Evolutionary conservation across 2,888 invertebrate genomes (phyloP), one percentile per base, ranked within the genome.

Genomic region (Ditula angustiorana): DNA sequence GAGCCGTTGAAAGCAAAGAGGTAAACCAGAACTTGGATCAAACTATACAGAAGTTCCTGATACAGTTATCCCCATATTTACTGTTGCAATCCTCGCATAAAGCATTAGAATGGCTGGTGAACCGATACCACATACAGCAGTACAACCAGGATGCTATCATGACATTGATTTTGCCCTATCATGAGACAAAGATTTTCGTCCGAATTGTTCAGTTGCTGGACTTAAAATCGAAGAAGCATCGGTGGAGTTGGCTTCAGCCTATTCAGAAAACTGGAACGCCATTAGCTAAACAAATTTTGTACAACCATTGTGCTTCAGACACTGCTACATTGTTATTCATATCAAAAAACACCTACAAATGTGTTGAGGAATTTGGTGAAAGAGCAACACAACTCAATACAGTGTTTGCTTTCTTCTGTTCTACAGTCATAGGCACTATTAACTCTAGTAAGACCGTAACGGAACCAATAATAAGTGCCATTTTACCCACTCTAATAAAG

Each of bases 101-200:
- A 91, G 96, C 98, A 1, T 85, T 99, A 50, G 99, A 99, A 92
- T 99, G 99, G 99, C 93, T 99, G 2, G 95, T 99, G 49, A 95
- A 97, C 77, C 95, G 98, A 72, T 99, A 96, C 82, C 95, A 96
- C 71, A 96, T 99, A 67, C 97, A 99, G 76, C 94, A 96, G 59
- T 99, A 96, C 85, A 99, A 99, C 80, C 95, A 95, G 61, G 95
- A 97, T 78, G 95, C 95, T 0, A 92, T 99, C 41, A 91, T 99
- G 75, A 93, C 95, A 67, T 91, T 97, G 7, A 96, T 97, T 61
- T 86, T 99, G 60, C 99, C 99, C 0, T 99, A 98, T 82, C 98
- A 99, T 85, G 97, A 98, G 77, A 97, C 98, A 0, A 96, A 96
- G 71, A 96, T 97, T 68, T 99, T 99, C 89, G 95, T 97, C 0